These are phyloP conservation scores for Coluber constrictor DNA, from an alignment of 2,797 vertebrate species.

Conservation along the genomic window DNA sequence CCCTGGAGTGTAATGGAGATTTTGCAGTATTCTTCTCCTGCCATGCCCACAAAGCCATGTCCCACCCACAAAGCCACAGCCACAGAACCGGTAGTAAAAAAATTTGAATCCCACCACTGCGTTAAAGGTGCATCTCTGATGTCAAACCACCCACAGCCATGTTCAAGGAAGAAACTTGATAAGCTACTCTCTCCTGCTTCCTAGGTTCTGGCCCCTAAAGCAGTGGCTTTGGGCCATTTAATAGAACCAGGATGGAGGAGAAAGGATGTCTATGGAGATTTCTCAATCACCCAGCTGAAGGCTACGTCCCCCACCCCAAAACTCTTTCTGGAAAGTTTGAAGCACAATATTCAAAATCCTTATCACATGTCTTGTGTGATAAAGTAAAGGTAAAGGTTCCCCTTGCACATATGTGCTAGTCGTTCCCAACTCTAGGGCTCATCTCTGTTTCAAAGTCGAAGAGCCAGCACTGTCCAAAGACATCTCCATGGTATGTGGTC, in stretches of 20 bases:
- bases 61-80: too few relatives aligned
- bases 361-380: background rate
- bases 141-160: conserved; percentile 25
- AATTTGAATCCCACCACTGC: too few relatives aligned
- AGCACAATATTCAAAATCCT: background rate
- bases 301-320: background rate
- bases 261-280: background rate
- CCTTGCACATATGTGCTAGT: too few relatives aligned
- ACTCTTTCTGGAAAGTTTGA: background rate
- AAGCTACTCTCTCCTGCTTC: conserved; percentile 20
- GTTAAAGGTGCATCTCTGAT: background rate
- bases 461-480: too few relatives aligned
- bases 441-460: too few relatives aligned
- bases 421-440: too few relatives aligned
- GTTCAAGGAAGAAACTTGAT: background rate
- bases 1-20: too few relatives aligned
- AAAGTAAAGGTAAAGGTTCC: background rate
- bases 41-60: too few relatives aligned
- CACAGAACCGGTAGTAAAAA: too few relatives aligned
- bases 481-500: too few relatives aligned
- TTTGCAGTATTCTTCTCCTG: too few relatives aligned
- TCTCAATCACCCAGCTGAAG: too few relatives aligned
- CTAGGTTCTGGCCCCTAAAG: background rate
- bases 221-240: background rate
- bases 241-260: background rate